Base-by-base conservation (phyloP, 2,113 vertebrate species). In the Silurus glanis region DNA sequence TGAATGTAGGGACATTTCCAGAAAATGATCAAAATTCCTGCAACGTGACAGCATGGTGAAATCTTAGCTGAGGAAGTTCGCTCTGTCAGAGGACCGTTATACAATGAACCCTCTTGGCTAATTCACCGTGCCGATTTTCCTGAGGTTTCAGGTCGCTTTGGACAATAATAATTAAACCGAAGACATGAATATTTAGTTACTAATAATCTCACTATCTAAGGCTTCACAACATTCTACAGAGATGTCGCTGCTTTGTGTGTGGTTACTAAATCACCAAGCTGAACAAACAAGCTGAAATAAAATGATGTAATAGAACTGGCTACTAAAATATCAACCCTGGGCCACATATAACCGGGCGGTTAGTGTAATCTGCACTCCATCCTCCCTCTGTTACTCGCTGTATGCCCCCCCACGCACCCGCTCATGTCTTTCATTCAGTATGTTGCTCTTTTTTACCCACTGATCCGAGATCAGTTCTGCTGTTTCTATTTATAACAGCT, bases 391-490 rank as follows among this genome's bases (percentile, higher is more conserved):
- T 58, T n/a, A 1, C 47, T n/a, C 25, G 66, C 53, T 23, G 37
- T 51, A 81, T 13, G 8, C 69, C 12, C 51, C n/a, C 28, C 23
- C 53, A 25, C 61, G 56, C 47, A 6, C 69, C 12, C 51, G 16
- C 28, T n/a, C 53, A 25, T 80, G 56, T 61, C 45, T 66, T 17
- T 83, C 82, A 83, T 83, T 45, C 45, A 7, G 28, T 55, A 17
- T 83, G 51, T 83, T 72, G 82, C 66, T 72, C 47, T 53, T 59
- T n/a, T 83, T 37, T 83, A 17, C 61, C 9, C 64, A 47, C 84
- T 85, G 84, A 79, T 85, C 74, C 13, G 49, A 45, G 84, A 85
- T 55, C 74, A 37, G 84, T 67, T 85, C 10, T 10, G 9, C 83
- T 51, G 45, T 56, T 28, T 53, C 6, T 37, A 16, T 61, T 69